Conservation (phyloP, 2,797 vertebrate genomes). For the Leucoraja ocellata region DNA sequence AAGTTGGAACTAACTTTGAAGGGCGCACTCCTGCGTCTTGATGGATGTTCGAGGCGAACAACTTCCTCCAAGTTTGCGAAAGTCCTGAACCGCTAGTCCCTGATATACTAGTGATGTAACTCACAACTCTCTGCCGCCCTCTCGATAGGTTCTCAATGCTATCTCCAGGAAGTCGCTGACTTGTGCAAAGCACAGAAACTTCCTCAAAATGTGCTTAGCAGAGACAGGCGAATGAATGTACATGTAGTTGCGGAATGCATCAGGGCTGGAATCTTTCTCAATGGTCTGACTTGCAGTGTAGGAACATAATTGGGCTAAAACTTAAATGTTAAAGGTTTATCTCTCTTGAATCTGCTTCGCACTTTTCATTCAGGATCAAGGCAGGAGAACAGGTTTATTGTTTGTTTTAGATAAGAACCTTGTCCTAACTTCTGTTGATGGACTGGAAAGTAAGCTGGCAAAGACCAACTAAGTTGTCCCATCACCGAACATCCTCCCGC, state of each 20-base stretch:
- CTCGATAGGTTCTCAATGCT: neutral
- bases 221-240: neutral
- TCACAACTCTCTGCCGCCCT: neutral
- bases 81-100: neutral
- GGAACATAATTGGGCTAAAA: neutral
- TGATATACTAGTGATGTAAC: slow-evolving; percentile 25
- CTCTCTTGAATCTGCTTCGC: neutral
- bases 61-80: slow-evolving; percentile 30
- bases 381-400: neutral
- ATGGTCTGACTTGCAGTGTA: neutral
- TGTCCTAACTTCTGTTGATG: neutral
- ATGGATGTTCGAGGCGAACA: slow-evolving; percentile 2
- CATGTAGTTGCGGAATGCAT: neutral
- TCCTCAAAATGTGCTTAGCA: neutral
- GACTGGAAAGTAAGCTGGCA: neutral
- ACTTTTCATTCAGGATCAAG: neutral
- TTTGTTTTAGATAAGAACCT: neutral
- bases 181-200: slow-evolving; percentile 14
- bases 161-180: slow-evolving; percentile 10
- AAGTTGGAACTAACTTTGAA: slow-evolving; percentile 3
- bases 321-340: neutral
- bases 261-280: neutral
- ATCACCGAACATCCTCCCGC: too few species aligned
- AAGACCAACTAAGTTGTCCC: neutral
- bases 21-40: slow-evolving; percentile 2